Conservation (phyloP, 1,140 invertebrate genomes). For the Protaetia brevitarsis region DNA sequence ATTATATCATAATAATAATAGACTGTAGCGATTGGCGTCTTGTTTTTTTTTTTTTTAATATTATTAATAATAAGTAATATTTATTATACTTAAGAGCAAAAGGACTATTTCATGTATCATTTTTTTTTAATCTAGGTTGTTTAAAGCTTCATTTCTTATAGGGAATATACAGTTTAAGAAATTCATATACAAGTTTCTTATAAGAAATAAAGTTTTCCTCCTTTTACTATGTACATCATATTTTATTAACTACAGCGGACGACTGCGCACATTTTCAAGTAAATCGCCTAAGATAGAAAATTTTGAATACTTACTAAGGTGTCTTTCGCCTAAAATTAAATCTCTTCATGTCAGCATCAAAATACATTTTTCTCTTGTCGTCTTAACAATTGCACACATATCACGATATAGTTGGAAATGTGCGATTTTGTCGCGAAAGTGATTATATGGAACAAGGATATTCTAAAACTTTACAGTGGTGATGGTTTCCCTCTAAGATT, state of each 20-base stretch:
- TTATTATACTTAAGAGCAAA: conserved; percentile 15
- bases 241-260: conserved; percentile 9
- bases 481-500: conserved; percentile 22
- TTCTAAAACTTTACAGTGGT: conserved; percentile 12
- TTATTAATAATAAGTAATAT: conserved; percentile 16
- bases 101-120: conserved; percentile 16
- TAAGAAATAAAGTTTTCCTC: conserved; percentile 15
- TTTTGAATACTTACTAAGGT: too few species aligned
- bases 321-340: too few species aligned
- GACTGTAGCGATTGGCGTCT: conserved; percentile 10
- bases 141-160: conserved; percentile 16
- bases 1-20: conserved; percentile 11
- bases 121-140: conserved; percentile 2
- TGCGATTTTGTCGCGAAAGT: background rate
- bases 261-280: background rate
- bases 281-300: too few species aligned
- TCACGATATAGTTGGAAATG: background rate
- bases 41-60: background rate
- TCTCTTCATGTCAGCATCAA: too few species aligned
- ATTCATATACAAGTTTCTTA: conserved; percentile 15
- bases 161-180: conserved; percentile 16
- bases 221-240: conserved; percentile 2
- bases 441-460: conserved; percentile 14
- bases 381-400: background rate
- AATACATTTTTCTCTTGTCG: too few species aligned